These are phyloP conservation scores for Megaustenia siamemsis DNA, from an alignment of 2,888 invertebrate species.

Conservation along the genomic window DNA sequence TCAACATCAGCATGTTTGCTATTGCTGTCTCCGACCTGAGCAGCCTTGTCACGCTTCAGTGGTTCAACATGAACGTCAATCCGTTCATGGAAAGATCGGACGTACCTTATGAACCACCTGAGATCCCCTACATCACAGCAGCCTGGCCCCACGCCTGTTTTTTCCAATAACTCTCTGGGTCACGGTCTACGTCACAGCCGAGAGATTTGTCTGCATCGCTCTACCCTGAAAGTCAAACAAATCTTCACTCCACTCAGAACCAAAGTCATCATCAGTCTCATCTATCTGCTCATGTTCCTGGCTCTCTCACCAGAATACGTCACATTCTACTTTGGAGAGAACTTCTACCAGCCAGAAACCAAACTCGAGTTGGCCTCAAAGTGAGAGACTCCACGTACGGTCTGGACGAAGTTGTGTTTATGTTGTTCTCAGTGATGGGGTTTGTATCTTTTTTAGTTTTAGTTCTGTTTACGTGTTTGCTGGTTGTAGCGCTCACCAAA, in stretches of 20 bases:
- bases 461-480: background rate
- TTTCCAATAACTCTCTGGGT: constrained; percentile 32
- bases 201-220: constrained; percentile 13
- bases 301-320: constrained; percentile 1
- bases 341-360: constrained; percentile 21
- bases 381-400: background rate
- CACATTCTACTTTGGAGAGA: constrained; percentile 17
- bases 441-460: background rate
- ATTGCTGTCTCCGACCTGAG: constrained; percentile 17
- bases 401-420: background rate
- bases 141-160: constrained; percentile 30
- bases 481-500: background rate
- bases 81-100: constrained; percentile 28
- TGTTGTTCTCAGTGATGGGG: constrained; percentile 9
- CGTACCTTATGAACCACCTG: constrained; percentile 10
- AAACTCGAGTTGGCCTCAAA: constrained; percentile 22
- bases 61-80: constrained; percentile 14
- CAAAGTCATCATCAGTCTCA: background rate
- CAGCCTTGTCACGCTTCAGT: constrained; percentile 22
- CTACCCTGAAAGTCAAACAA: constrained; percentile 26
- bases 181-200: constrained; percentile 2
- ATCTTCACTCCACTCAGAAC: constrained; percentile 23
- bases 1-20: constrained; percentile 31
- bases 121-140: constrained; percentile 12
- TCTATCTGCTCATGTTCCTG: background rate